phyloP scores from a whole-genome alignment of 2,113 vertebrate genomes.

The Oreochromis spilurus region DNA sequence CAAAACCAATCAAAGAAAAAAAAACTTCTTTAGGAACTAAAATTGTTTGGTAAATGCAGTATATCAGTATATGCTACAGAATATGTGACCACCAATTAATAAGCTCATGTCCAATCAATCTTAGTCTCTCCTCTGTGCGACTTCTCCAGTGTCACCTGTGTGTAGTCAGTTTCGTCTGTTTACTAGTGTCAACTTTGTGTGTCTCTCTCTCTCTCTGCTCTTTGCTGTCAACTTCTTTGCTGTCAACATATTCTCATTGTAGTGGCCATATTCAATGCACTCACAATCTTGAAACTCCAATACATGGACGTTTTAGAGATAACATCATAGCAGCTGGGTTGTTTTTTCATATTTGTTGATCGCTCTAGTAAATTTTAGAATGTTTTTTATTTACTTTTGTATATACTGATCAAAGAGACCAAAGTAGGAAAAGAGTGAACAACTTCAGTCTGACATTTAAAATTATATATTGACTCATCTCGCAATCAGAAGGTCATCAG shows the following conservation, averaged over 20 bases:
- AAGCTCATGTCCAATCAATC: background rate
- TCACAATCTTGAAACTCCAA: background rate
- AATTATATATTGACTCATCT: background rate
- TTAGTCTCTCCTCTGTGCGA: background rate
- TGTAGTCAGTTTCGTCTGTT: background rate
- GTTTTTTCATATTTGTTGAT: background rate
- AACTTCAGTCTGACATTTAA: background rate
- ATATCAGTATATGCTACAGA: background rate
- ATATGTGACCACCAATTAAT: background rate
- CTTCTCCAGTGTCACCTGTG: background rate
- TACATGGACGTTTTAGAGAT: background rate
- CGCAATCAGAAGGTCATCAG: background rate
- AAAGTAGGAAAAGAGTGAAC: background rate
- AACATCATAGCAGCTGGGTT: fast-evolving
- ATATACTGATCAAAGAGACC: background rate
- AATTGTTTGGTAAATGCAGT: background rate
- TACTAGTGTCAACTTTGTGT: background rate
- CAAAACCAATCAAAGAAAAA: background rate
- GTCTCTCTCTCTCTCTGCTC: background rate
- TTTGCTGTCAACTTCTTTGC: background rate
- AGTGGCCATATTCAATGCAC: background rate
- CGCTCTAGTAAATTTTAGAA: background rate
- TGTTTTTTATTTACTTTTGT: background rate
- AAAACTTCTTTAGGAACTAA: background rate
- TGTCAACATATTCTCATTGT: background rate